phyloP scores from a whole-genome alignment of 2,888 invertebrate species.

The Serrognathus titanus region DNA sequence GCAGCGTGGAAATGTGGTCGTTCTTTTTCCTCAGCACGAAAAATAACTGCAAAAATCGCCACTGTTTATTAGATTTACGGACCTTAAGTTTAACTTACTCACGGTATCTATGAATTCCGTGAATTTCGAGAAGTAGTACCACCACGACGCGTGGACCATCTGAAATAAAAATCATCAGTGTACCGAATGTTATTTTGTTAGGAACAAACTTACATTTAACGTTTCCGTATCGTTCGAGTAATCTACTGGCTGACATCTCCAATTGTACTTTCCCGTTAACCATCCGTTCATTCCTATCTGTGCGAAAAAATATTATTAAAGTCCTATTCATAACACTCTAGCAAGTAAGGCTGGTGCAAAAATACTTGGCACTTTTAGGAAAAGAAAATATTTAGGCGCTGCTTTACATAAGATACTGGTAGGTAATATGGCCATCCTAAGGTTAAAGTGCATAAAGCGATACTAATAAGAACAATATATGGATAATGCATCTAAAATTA shows the following conservation, averaged over 20 bases:
- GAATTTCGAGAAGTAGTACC: slow-evolving; percentile 96
- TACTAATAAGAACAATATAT: too few species aligned
- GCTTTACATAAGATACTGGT: too few species aligned
- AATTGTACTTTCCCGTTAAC: slow-evolving; percentile 93
- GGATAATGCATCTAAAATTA: too few species aligned
- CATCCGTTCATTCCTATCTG: slow-evolving; percentile 90
- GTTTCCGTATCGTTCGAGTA: slow-evolving; percentile 88
- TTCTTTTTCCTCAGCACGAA: slow-evolving; percentile 93
- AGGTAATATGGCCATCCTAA: too few species aligned
- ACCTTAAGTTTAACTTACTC: slow-evolving; percentile 47
- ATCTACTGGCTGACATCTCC: slow-evolving; percentile 95
- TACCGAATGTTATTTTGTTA: slow-evolving; percentile 7
- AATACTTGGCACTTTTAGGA: background rate
- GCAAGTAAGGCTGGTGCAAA: background rate
- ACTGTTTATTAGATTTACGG: background rate
- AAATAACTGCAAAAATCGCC: slow-evolving; percentile 68
- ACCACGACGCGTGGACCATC: slow-evolving; percentile 94
- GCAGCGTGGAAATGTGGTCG: slow-evolving; percentile 87
- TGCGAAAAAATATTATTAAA: slow-evolving; percentile 53
- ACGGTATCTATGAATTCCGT: slow-evolving; percentile 96
- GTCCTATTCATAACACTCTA: background rate
- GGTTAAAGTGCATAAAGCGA: too few species aligned
- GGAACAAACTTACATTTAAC: slow-evolving; percentile 72
- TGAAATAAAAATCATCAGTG: slow-evolving; percentile 47
- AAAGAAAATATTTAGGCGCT: too few species aligned